Evolutionary conservation across 2,797 vertebrate genomes (phyloP).

Genomic region (Eupleurogrammus muticus): DNA sequence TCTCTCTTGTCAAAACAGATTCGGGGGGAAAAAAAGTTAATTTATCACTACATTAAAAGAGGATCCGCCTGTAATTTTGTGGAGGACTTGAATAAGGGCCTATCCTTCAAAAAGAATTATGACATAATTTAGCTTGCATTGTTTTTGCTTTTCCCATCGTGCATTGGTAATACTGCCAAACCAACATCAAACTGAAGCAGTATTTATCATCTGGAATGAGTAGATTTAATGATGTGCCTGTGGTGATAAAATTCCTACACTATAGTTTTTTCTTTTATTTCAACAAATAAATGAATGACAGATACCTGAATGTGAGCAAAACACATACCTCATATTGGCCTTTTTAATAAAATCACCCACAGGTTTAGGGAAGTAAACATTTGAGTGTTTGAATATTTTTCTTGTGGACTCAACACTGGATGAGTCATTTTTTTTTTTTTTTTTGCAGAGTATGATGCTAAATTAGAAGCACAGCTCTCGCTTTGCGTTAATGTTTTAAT

Average conservation of each 20-base stretch:
- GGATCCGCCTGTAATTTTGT: not conserved
- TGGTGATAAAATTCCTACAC: conserved; percentile 3
- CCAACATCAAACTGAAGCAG: conserved; percentile 25
- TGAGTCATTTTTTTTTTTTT: conserved; percentile 47
- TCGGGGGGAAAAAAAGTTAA: not conserved
- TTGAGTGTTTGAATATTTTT: conserved; percentile 25
- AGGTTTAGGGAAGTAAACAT: conserved; percentile 13
- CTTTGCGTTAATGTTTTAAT: conserved; percentile 75
- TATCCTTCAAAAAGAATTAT: conserved; percentile 3
- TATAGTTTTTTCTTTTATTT: conserved; percentile 11
- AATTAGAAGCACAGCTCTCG: conserved; percentile 48
- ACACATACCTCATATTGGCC: conserved; percentile 8
- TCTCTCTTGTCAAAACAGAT: conserved; percentile 44
- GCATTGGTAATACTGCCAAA: not conserved
- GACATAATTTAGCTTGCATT: not conserved
- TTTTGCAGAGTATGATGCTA: conserved; percentile 32
- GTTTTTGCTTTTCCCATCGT: conserved; percentile 9
- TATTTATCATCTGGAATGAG: conserved; percentile 27
- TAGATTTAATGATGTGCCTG: conserved; percentile 29
- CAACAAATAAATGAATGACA: conserved; percentile 3
- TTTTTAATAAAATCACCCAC: conserved; percentile 28
- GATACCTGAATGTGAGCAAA: conserved; percentile 5
- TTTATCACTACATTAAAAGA: conserved; percentile 22
- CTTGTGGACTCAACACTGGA: conserved; percentile 32
- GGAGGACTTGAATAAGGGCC: not conserved